A percentile compares a stretch with the other conserved stretches of the same genome.
Conservation (phyloP, 2,797 vertebrate species). For the Hydrophis major region DNA sequence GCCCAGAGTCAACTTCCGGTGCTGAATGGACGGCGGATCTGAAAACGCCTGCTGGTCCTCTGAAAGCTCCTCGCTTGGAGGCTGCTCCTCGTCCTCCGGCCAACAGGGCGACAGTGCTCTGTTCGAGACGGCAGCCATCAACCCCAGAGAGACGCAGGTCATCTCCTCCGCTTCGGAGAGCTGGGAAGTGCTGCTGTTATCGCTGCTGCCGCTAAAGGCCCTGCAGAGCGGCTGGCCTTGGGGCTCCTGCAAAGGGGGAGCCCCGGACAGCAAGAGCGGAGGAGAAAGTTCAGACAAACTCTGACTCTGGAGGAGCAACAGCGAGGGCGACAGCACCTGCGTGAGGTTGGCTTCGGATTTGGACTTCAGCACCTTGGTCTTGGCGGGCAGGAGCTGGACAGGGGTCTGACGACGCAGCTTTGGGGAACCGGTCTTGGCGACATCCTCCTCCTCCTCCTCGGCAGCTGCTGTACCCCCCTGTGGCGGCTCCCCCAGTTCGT, state of each 20-base stretch:
- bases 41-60: constrained; percentile 65
- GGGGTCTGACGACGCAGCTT: constrained; percentile 79
- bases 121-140: not conserved
- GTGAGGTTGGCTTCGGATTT: constrained; percentile 90
- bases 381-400: constrained; percentile 73
- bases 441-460: not conserved
- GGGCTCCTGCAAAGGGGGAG: constrained; percentile 49
- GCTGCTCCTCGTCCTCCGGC: constrained; percentile 27
- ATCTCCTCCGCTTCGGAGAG: constrained; percentile 56
- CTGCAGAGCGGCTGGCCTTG: not conserved
- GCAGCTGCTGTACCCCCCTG: constrained; percentile 50
- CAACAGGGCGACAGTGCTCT: not conserved
- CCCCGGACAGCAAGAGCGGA: not conserved
- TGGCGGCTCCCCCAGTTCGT: constrained; percentile 68
- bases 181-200: constrained; percentile 60
- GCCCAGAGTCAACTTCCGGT: constrained; percentile 77
- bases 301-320: constrained; percentile 71
- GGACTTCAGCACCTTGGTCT: constrained; percentile 72
- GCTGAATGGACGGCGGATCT: constrained; percentile 70
- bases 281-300: constrained; percentile 81
- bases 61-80: not conserved
- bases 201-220: not conserved
- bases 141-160: not conserved
- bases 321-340: constrained; percentile 62
- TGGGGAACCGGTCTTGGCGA: constrained; percentile 46